Base-by-base conservation (phyloP, 1,140 invertebrate species). In the Rhopalosiphum maidis region DNA sequence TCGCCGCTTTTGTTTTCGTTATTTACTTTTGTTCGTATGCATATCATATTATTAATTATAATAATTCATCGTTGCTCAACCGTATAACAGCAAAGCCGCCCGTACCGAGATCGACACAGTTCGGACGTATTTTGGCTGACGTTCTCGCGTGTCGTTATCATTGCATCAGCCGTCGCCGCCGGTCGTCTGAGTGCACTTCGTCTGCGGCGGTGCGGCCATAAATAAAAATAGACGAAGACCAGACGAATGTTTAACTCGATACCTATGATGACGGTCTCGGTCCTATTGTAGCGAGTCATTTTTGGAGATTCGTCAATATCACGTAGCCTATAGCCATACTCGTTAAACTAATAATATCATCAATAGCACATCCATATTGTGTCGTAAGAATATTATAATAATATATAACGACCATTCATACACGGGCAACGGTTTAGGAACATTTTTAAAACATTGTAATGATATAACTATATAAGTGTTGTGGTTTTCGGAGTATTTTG, bases 181-280 rank as follows among this genome's bases (percentile, higher is more conserved):
- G 30, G 60, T 77, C 60, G 60, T 77, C 60, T 77, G 60, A 77
- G n/a, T 77, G 60, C 60, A 77, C 60, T 77, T n/a, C 60, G 60
- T 77, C 60, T 77, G 18, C 60, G 15, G 60, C 5, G 15, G 30
- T 11, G 3, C 60, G 30, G 15, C 60, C 30, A 77, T 77, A 77
- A 77, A 77, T 77, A 77, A 77, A 77, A 77, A 77, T 77, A 77
- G 60, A 77, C 60, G n/a, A n/a, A n/a, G 30, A 77, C 60, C 60
- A 77, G 60, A 77, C 60, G 60, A n/a, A 77, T 18, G n/a, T 4
- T 77, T n/a, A 77, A 77, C n/a, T n/a, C 60, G 60, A 77, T 77
- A 77, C 60, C 60, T 77, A 77, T 8, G 60, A 77, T 7, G 30
- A 77, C 18, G 30, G 15, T 77, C 30, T 77, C 60, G 15, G 60